Base-by-base conservation (phyloP, 2,797 vertebrate genomes). In the Poeciliopsis turneri region DNA sequence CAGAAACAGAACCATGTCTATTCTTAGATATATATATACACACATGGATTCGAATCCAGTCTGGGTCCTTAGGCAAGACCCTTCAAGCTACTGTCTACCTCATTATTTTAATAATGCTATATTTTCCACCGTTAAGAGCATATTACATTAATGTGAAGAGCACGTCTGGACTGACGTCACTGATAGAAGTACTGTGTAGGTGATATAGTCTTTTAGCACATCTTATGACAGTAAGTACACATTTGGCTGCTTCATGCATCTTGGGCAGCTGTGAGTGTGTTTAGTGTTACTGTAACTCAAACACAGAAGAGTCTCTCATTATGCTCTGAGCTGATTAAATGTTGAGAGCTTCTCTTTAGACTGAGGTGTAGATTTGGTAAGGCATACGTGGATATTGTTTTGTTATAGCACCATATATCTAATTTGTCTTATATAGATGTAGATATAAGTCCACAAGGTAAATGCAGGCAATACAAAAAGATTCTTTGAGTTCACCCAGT, bases 311-410 rank as follows among this genome's bases (percentile, higher is more conserved):
- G 23, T 25, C 66, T 45, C 30, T 66, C 45, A 55, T 76, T 51
- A 46, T 53, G 4, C 30, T n/a, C 39, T 18, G 39, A 73, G 74
- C 11, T 80, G 70, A 77, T 39, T 76, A 61, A 61, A 59, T 30
- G 46, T 53, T 77, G 25, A 70, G 18, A 69, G 72, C 23, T 69
- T 9, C 74, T 30, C 72, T 55, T 68, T n/a, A 59, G 33, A 23
- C 4, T 59, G 36, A 75, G 64, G 43, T 46, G 46, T 12, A 78
- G 16, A 36, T 41, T 15, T 72, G 4, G 39, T 45, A 61, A 23
- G 13, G 30, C 71, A 74, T 0, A 68, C 25, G 25, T 8, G 0
- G 46, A 43, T n/a, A 61, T 15, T 74, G 77, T 2, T 74, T 2
- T 33, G 33, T 53, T 13, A 33, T 8, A 36, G 25, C 45, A 68